Percentiles rank a stretch among this genome's conserved stretches.
Conservation (phyloP, 1,140 invertebrate species). For the Trachelipus rathkii region DNA sequence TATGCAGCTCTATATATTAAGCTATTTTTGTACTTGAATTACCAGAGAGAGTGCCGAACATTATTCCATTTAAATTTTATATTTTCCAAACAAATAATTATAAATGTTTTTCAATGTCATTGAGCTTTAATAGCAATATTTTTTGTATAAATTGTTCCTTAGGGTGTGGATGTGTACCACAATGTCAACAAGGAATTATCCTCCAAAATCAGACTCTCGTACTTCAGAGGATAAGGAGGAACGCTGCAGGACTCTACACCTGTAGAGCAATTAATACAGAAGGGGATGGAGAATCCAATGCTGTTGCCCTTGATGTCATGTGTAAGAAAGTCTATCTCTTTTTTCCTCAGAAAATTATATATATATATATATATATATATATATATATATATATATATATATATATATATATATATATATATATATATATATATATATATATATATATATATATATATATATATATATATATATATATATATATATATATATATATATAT, state of each 20-base stretch:
- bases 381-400: conserved; percentile 10
- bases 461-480: conserved; percentile 20
- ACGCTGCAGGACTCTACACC: conserved; percentile 73
- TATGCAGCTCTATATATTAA: background rate
- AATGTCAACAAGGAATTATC: conserved; percentile 51
- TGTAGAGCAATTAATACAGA: conserved; percentile 75
- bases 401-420: conserved; percentile 20
- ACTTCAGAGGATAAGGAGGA: conserved; percentile 70
- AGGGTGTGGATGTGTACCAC: conserved; percentile 50
- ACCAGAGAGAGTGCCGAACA: background rate
- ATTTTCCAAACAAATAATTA: background rate
- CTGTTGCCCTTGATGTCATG: conserved; percentile 56
- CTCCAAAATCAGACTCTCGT: conserved; percentile 61
- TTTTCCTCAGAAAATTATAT: background rate
- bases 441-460: conserved; percentile 16
- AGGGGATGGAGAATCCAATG: conserved; percentile 59
- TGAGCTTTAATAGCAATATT: background rate
- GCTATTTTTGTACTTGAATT: background rate
- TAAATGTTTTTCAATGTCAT: background rate
- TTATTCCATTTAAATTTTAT: background rate
- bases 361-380: conserved; percentile 18
- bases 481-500: conserved; percentile 20
- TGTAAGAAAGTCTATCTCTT: conserved; percentile 35
- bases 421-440: conserved; percentile 19
- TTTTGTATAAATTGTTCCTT: background rate